Percentiles rank a stretch among this genome's conserved stretches.
phyloP scores from a whole-genome alignment of 2,113 vertebrate genomes.

The Erythrolamprus reginae region DNA sequence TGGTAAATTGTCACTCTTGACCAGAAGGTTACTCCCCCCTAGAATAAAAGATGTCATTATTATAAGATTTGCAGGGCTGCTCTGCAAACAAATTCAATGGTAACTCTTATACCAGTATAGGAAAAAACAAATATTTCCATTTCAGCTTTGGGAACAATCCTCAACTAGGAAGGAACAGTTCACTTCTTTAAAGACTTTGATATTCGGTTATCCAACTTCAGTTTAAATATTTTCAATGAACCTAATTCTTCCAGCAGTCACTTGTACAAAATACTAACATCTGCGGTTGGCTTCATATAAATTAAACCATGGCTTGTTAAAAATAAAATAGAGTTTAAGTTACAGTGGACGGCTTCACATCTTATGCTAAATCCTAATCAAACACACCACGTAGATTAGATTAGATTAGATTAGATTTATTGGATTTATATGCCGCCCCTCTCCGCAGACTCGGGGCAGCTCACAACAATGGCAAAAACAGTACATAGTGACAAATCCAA shows the following conservation, averaged over 20 bases:
- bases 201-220: neutral
- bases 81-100: neutral
- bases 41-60: neutral
- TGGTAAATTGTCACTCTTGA: neutral
- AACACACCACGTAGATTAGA: neutral
- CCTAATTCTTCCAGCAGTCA: neutral
- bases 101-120: neutral
- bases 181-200: neutral
- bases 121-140: neutral
- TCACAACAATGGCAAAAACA: no score
- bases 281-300: neutral
- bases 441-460: no score
- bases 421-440: no score
- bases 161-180: neutral
- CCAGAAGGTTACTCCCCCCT: neutral
- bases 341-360: neutral
- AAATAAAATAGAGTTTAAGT: neutral
- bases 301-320: neutral
- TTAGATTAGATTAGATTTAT: no score
- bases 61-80: neutral
- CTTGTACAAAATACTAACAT: neutral
- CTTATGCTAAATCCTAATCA: neutral
- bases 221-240: neutral
- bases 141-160: neutral
- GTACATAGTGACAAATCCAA: no score